Conservation (phyloP, 2,888 invertebrate genomes). For the Cylloceria caligata region DNA sequence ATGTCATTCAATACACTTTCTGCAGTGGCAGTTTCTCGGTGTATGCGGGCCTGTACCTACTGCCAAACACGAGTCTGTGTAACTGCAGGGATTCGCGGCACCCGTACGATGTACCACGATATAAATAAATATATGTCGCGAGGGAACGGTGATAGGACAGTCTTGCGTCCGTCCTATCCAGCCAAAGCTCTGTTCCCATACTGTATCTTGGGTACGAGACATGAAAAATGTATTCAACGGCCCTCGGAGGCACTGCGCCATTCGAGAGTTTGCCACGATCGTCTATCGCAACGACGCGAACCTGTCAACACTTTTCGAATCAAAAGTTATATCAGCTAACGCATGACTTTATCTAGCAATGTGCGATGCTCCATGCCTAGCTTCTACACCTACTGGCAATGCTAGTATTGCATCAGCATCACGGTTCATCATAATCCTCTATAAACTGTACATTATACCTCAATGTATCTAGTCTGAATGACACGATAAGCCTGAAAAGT, state of each 20-base stretch:
- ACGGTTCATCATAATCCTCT: not conserved
- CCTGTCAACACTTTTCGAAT: slow-evolving; percentile 82
- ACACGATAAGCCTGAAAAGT: not conserved
- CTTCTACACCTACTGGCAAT: slow-evolving; percentile 1
- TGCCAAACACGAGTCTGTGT: slow-evolving; percentile 25
- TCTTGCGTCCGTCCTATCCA: slow-evolving; percentile 57
- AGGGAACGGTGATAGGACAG: slow-evolving; percentile 51
- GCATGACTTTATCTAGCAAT: slow-evolving; percentile 70
- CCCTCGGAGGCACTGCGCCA: slow-evolving; percentile 80
- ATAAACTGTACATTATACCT: not conserved
- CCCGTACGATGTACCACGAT: slow-evolving; percentile 29
- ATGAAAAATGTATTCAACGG: slow-evolving; percentile 83
- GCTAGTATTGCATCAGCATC: not conserved
- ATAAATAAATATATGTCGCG: slow-evolving; percentile 42
- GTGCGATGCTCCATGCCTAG: slow-evolving; percentile 19
- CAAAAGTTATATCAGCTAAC: slow-evolving; percentile 80
- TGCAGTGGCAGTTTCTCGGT: not conserved
- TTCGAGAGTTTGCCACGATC: slow-evolving; percentile 78
- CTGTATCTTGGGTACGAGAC: slow-evolving; percentile 77
- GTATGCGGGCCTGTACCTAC: not conserved
- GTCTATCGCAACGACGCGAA: slow-evolving; percentile 70
- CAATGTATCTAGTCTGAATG: not conserved
- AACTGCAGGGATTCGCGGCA: slow-evolving; percentile 36
- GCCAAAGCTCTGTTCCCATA: slow-evolving; percentile 43
- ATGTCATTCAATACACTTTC: slow-evolving; percentile 59